These are phyloP conservation scores for Mugil cephalus DNA, from an alignment of 2,113 vertebrate genomes.

Conservation along the genomic window DNA sequence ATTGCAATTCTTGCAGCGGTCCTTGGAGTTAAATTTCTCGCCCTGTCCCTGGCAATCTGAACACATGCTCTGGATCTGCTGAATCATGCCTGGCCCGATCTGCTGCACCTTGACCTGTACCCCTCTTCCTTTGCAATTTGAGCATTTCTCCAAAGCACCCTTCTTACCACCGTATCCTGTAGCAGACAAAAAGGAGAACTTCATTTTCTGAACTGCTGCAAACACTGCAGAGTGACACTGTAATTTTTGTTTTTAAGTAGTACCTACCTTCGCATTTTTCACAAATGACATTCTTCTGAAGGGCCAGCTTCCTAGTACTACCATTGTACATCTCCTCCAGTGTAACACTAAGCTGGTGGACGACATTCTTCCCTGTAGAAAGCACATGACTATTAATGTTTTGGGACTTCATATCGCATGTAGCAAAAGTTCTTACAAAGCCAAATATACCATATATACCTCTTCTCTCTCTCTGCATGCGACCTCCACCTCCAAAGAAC, in stretches of 20 bases:
- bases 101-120: slow-evolving; percentile 93
- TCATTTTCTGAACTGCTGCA: background rate
- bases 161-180: slow-evolving; percentile 94
- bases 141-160: slow-evolving; percentile 92
- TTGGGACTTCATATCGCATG: background rate
- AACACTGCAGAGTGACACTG: no score
- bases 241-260: background rate
- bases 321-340: slow-evolving; percentile 96
- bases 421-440: background rate
- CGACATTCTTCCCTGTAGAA: slow-evolving; percentile 92
- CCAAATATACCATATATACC: slow-evolving; percentile 82
- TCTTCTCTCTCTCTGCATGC: slow-evolving; percentile 94
- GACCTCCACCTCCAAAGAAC: slow-evolving; percentile 98
- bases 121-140: slow-evolving; percentile 93
- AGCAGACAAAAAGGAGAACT: background rate
- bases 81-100: slow-evolving; percentile 96
- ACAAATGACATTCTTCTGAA: slow-evolving; percentile 97
- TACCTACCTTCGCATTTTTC: slow-evolving; percentile 94
- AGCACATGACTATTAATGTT: background rate
- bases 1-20: slow-evolving; percentile 93
- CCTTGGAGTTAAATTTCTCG: slow-evolving; percentile 91
- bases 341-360: slow-evolving; percentile 93
- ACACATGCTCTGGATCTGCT: slow-evolving; percentile 96
- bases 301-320: slow-evolving; percentile 92
- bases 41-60: slow-evolving; percentile 95